Percentiles rank a stretch among this genome's conserved stretches.
phyloP scores from a whole-genome alignment of 2,797 vertebrate genomes.

The Podarcis lilfordi region DNA sequence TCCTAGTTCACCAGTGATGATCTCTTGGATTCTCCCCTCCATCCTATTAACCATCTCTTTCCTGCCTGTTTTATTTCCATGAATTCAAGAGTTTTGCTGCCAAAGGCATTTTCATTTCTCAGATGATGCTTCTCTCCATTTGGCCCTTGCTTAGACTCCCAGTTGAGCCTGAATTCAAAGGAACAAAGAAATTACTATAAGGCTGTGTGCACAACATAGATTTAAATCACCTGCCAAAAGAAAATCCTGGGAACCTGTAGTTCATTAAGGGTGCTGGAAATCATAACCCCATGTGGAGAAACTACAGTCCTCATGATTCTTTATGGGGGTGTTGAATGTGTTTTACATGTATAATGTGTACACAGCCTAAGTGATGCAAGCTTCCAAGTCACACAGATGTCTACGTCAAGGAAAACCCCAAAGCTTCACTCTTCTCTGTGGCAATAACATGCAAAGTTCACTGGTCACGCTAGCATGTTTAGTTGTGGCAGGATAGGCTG shows the following conservation, averaged over 20 bases:
- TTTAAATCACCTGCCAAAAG: too few species aligned
- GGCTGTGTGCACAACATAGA: too few species aligned
- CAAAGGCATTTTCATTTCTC: not conserved
- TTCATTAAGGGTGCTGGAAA: too few species aligned
- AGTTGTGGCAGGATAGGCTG: not conserved
- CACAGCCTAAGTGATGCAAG: not conserved
- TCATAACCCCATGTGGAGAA: too few species aligned
- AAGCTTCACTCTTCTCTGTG: not conserved
- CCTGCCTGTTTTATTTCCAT: not conserved
- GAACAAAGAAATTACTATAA: too few species aligned
- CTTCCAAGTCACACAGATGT: not conserved
- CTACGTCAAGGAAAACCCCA: not conserved
- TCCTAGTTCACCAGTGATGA: not conserved
- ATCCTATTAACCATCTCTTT: not conserved
- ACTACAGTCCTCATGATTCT: too few species aligned
- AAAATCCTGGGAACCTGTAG: too few species aligned
- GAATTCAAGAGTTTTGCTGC: not conserved
- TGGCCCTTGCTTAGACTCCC: not conserved
- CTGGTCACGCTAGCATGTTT: not conserved
- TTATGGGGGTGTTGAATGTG: too few species aligned
- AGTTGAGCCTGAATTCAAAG: not conserved
- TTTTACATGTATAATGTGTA: too few species aligned
- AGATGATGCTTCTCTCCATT: not conserved
- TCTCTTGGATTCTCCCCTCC: not conserved
- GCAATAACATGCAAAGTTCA: too few species aligned